phyloP scores from a whole-genome alignment of 2,888 invertebrate species.

The Desoria tigrina region DNA sequence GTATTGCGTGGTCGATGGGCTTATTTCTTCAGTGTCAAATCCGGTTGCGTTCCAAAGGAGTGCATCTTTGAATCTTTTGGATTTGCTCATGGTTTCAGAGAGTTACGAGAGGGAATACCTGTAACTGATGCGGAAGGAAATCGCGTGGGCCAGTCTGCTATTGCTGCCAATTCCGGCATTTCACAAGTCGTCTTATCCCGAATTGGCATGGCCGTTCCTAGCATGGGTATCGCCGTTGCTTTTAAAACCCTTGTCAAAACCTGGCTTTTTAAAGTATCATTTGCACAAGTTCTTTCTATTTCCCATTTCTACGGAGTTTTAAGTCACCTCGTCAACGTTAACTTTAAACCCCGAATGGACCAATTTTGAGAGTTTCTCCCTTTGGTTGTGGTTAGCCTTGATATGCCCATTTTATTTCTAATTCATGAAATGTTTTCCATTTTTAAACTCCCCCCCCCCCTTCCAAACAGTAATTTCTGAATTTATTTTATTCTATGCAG shows the following conservation, averaged over 20 bases:
- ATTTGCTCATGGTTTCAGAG: slow-evolving; percentile 55
- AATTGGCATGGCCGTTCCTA: slow-evolving; percentile 62
- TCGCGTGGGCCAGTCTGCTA: slow-evolving; percentile 58
- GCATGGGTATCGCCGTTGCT: slow-evolving; percentile 58
- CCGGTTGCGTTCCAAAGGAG: neutral
- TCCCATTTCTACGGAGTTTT: neutral
- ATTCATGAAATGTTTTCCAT: no score
- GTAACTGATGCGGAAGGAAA: slow-evolving; percentile 59
- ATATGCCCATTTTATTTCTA: no score
- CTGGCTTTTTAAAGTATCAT: neutral
- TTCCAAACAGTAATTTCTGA: no score
- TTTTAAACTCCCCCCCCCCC: no score
- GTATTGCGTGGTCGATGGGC: neutral
- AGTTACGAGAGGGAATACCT: slow-evolving; percentile 60
- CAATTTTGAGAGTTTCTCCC: neutral
- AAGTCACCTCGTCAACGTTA: slow-evolving; percentile 7
- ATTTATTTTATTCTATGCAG: no score
- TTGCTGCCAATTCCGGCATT: slow-evolving; percentile 62
- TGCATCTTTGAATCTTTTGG: no score
- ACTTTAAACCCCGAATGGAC: no score
- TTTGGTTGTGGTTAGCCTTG: no score
- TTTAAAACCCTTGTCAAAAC: no score
- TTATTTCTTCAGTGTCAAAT: neutral
- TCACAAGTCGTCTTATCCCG: slow-evolving; percentile 61
- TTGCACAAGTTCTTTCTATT: neutral